phyloP scores from a whole-genome alignment of 2,888 invertebrate species.

The Pachycephus smyrnensis region DNA sequence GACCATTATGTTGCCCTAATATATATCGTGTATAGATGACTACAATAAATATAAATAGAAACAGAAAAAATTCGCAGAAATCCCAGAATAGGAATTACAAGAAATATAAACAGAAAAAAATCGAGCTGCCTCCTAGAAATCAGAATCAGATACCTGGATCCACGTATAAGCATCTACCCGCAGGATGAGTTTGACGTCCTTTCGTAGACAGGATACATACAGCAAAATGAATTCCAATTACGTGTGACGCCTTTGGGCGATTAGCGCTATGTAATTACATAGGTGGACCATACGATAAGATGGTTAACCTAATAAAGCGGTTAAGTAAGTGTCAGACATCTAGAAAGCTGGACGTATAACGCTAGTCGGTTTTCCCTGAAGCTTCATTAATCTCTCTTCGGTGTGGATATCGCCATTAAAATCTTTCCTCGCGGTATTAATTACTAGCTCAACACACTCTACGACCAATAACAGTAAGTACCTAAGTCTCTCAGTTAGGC shows the following conservation, averaged over 20 bases:
- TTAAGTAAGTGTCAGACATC: constrained; percentile 23
- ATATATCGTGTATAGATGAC: background rate
- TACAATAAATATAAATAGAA: background rate
- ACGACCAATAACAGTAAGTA: background rate
- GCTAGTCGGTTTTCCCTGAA: background rate
- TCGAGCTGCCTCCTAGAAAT: background rate
- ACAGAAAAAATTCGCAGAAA: background rate
- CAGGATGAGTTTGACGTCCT: constrained; percentile 5
- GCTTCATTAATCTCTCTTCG: background rate
- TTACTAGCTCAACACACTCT: background rate
- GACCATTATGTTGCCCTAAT: background rate
- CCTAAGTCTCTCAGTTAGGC: background rate
- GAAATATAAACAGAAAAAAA: background rate
- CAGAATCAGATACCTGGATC: background rate
- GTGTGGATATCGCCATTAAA: constrained; percentile 2
- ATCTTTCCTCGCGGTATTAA: constrained; percentile 4
- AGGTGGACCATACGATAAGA: constrained; percentile 30
- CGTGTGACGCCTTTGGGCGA: constrained; percentile 42
- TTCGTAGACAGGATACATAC: background rate
- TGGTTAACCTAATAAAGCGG: constrained; percentile 43
- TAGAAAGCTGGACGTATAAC: constrained; percentile 12
- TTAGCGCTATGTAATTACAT: constrained; percentile 42
- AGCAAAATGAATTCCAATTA: constrained; percentile 36
- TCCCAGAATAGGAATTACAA: background rate
- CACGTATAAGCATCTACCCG: too few species aligned